Evolutionary conservation across 2,797 vertebrate species (phyloP).

Genomic region (Hozukius guyotensis): DNA sequence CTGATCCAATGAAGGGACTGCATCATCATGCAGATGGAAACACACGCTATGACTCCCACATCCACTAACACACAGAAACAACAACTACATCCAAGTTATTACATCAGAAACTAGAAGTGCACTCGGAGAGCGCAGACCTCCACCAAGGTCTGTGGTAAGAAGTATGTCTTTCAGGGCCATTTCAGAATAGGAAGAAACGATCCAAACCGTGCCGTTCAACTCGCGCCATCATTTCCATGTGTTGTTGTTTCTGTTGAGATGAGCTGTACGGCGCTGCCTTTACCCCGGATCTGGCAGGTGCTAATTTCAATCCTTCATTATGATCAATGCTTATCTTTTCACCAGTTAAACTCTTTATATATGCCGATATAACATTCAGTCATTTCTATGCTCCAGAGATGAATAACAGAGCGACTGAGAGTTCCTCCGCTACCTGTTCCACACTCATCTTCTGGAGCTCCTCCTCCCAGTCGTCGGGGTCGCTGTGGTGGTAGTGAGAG

Average conservation of each 20-base stretch:
- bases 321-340: background rate
- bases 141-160: too few relatives aligned
- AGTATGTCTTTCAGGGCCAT: too few relatives aligned
- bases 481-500: slow-evolving; percentile 89
- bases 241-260: too few relatives aligned
- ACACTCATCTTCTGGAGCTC: slow-evolving; percentile 91
- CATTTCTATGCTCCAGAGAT: background rate
- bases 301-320: background rate
- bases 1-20: background rate
- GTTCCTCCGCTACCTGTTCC: slow-evolving; percentile 84
- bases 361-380: background rate
- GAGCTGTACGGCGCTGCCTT: too few relatives aligned
- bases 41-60: background rate
- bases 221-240: too few relatives aligned
- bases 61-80: background rate
- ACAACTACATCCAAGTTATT: background rate
- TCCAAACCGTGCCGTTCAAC: too few relatives aligned
- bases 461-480: slow-evolving; percentile 91
- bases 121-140: too few relatives aligned
- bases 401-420: slow-evolving; percentile 1
- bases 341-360: background rate
- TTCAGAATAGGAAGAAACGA: too few relatives aligned
- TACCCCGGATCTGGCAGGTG: too few relatives aligned
- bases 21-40: background rate
- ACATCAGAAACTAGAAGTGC: too few relatives aligned